Evolutionary conservation across 2,888 invertebrate genomes (phyloP).

Genomic region (Papilio gigon): DNA sequence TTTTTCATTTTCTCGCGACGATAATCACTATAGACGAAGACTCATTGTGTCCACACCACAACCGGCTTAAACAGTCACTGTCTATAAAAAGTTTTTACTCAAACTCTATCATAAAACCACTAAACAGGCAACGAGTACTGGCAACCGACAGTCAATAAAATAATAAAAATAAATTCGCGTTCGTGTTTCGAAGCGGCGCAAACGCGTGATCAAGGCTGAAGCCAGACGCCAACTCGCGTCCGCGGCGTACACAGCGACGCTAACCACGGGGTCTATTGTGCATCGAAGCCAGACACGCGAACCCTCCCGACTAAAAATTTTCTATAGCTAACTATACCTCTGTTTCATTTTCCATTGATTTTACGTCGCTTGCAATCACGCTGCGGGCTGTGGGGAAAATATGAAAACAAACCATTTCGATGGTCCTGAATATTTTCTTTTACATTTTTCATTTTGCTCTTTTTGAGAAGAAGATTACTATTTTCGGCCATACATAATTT

Average conservation of each 20-base stretch:
- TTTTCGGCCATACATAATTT: no score
- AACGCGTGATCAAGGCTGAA: slow-evolving; percentile 77
- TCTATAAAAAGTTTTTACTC: slow-evolving; percentile 51
- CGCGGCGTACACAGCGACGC: slow-evolving; percentile 65
- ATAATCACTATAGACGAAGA: slow-evolving; percentile 70
- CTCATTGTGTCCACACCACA: slow-evolving; percentile 70
- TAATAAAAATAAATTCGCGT: slow-evolving; percentile 51
- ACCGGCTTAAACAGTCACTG: slow-evolving; percentile 58
- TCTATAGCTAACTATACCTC: slow-evolving; percentile 58
- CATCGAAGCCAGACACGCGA: slow-evolving; percentile 72
- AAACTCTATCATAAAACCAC: slow-evolving; percentile 49
- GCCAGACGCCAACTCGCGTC: slow-evolving; percentile 76
- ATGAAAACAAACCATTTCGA: slow-evolving; percentile 19
- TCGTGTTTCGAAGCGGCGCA: slow-evolving; percentile 61
- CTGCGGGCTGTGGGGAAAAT: slow-evolving; percentile 17
- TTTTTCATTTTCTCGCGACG: slow-evolving; percentile 76
- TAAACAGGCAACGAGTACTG: slow-evolving; percentile 37
- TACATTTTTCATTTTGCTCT: neutral
- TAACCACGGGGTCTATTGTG: slow-evolving; percentile 74
- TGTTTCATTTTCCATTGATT: slow-evolving; percentile 56
- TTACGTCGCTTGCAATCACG: slow-evolving; percentile 46
- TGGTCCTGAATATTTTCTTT: slow-evolving; percentile 6
- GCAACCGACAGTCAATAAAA: slow-evolving; percentile 41
- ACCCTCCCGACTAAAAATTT: slow-evolving; percentile 63
- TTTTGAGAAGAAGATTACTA: neutral